phyloP scores from a whole-genome alignment of 35 echinoderm and acorn worm genomes.

The Ophioderma brevispina region DNA sequence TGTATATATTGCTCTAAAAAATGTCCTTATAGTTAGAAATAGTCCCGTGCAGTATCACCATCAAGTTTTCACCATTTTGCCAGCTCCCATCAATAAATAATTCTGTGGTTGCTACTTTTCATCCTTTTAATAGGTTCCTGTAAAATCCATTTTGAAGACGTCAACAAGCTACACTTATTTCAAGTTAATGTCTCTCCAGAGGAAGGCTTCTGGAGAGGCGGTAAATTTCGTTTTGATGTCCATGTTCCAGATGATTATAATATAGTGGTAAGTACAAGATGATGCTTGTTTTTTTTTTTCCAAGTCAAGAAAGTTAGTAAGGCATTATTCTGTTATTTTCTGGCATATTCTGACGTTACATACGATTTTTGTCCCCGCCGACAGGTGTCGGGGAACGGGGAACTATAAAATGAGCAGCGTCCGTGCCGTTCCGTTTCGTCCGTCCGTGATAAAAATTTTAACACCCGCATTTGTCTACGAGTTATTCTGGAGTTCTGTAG shows the following conservation, averaged over 20 bases:
- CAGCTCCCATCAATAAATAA: not conserved
- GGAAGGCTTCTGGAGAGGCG: constrained; percentile 94
- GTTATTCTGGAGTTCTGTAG: no score
- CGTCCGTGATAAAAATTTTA: no score
- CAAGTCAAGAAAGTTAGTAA: no score
- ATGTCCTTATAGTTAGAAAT: not conserved
- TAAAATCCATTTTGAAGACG: constrained; percentile 82
- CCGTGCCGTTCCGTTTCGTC: no score
- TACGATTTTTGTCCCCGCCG: not conserved
- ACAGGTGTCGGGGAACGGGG: no score
- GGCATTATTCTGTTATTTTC: no score
- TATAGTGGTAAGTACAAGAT: constrained; percentile 95
- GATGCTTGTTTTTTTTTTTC: not conserved
- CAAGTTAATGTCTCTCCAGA: constrained; percentile 73
- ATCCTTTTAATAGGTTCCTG: constrained; percentile 57
- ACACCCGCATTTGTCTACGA: no score
- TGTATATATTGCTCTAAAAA: not conserved
- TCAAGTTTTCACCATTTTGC: not conserved
- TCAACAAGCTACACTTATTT: constrained; percentile 61
- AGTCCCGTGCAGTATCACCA: not conserved
- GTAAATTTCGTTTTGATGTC: constrained; percentile 81
- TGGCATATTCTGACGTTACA: not conserved
- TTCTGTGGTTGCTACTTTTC: not conserved
- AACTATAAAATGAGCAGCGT: no score
- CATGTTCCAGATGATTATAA: constrained; percentile 95